Evolutionary conservation across 2,113 vertebrate genomes (phyloP), one percentile per base, ranked within the genome.

Genomic region (Emydura subglobosa): DNA sequence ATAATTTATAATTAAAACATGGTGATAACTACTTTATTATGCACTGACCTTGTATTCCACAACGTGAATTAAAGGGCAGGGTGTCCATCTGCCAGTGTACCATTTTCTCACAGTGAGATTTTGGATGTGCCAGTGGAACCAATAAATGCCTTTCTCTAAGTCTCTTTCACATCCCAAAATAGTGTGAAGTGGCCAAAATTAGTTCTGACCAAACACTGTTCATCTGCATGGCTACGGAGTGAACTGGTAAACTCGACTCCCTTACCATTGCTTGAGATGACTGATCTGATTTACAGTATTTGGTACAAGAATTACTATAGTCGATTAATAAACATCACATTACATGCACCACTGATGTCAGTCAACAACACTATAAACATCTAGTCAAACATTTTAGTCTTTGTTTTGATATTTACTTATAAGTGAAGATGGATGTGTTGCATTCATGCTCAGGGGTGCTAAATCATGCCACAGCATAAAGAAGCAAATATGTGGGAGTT

Each of bases 311-410:
- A 7, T 82, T 93, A 44, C 24, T 79, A 61, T 49, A 80, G 7
- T 42, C 65, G 95, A 85, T 94, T 96, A 92, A 83, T 93, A 87
- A 93, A 47, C 29, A 90, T 25, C 82, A 85, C 22, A 29, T 76
- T 82, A 96, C 68, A 79, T 44, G 12, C 68, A 44, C 57, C 79
- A 24, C 24, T 76, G 74, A 76, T 24, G 42, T 76, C 5, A 76
- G 39, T 53, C 76, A 55, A 89, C 51, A 55, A 82, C 61, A 34
- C 6, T 42, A 47, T 81, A 76, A 93, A 24, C 6, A 87, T 47
- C 42, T 44, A 87, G 53, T 65, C 79, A 61, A 29, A 4, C 29
- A 76, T 83, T 61, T 47, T 79, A 44, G 7, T 87, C 91, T 4
- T 82, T 39, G 24, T 91, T 93, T 53, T 47, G 10, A 49, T 88